A percentile compares a stretch with the other conserved stretches of the same genome.
Conservation (phyloP, 1,140 invertebrate genomes). For the Drosophila equinoxialis region DNA sequence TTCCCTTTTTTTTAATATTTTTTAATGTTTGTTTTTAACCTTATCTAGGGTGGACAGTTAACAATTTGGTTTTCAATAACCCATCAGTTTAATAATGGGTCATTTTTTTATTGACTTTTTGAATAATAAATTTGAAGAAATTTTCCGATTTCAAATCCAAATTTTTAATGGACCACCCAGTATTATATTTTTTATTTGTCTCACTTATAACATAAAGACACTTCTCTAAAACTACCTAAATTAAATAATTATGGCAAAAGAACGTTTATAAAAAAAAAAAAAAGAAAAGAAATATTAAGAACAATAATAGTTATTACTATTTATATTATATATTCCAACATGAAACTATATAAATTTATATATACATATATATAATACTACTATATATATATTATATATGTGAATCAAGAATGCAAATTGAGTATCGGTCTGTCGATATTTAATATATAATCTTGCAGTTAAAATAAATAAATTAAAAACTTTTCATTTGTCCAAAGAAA, state of each 20-base stretch:
- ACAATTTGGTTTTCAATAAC: not conserved
- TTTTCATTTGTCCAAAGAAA: conserved; percentile 16
- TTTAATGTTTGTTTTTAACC: not conserved
- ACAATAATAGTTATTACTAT: conserved; percentile 83
- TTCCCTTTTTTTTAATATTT: not conserved
- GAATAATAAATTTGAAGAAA: too few species aligned
- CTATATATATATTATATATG: conserved; percentile 47
- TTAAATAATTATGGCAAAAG: conserved; percentile 66
- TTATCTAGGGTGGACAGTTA: not conserved
- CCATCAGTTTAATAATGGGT: too few species aligned
- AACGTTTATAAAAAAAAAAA: conserved; percentile 38
- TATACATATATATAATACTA: conserved; percentile 46
- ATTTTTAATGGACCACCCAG: not conserved
- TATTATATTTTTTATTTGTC: conserved; percentile 31
- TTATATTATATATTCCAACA: conserved; percentile 76
- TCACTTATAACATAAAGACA: conserved; percentile 67
- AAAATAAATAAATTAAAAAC: conserved; percentile 29
- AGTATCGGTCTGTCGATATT: conserved; percentile 30
- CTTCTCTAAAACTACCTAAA: conserved; percentile 65
- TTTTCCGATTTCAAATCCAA: not conserved
- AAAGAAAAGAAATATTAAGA: conserved; percentile 80
- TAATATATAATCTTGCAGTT: conserved; percentile 6
- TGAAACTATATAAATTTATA: conserved; percentile 71
- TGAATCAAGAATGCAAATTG: conserved; percentile 54
- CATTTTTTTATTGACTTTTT: too few species aligned